Conservation (phyloP, 2,797 vertebrate genomes). For the Coregonus suidteri region DNA sequence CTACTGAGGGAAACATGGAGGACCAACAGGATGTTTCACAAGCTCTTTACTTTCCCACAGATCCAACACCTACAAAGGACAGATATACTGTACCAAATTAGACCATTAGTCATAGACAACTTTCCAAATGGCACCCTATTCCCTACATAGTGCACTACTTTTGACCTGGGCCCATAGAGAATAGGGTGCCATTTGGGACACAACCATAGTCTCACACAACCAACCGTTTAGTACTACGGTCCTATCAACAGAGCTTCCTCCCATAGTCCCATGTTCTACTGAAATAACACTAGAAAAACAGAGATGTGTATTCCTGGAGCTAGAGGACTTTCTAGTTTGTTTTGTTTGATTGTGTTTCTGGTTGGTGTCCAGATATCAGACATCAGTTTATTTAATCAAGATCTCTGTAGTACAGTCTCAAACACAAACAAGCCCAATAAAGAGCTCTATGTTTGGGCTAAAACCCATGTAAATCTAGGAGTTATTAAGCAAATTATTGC, state of each 20-base stretch:
- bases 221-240: not conserved
- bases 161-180: not conserved
- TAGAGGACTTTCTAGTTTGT: not conserved
- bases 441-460: not conserved
- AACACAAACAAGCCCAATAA: not conserved
- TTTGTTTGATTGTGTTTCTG: constrained; percentile 1
- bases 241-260: not conserved
- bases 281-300: not conserved
- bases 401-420: not conserved
- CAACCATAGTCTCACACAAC: not conserved
- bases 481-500: not conserved
- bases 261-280: not conserved
- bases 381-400: not conserved
- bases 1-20: constrained; percentile 40
- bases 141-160: not conserved
- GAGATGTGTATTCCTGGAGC: not conserved
- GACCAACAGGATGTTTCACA: constrained; percentile 50
- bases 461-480: not conserved
- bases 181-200: not conserved
- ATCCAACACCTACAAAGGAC: constrained; percentile 40
- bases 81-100: constrained; percentile 15
- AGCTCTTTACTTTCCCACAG: constrained; percentile 36
- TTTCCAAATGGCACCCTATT: too few relatives aligned
- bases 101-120: not conserved
- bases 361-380: not conserved